phyloP scores from a whole-genome alignment of 1,140 invertebrate species.

The Drosophila mauritiana region DNA sequence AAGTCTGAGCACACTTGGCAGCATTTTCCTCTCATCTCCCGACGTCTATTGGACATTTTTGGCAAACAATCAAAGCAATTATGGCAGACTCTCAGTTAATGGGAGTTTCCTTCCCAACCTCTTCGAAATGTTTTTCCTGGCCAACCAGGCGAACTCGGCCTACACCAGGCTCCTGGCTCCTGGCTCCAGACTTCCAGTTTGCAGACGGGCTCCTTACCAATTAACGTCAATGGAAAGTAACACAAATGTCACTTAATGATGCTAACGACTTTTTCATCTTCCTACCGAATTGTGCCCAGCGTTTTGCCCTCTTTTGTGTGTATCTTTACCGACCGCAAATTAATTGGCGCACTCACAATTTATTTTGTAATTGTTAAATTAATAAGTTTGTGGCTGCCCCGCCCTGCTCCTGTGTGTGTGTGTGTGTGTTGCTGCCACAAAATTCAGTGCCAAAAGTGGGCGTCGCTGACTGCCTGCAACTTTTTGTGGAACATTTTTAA shows the following conservation, averaged over 20 bases:
- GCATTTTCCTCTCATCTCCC: background rate
- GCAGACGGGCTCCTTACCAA: constrained; percentile 44
- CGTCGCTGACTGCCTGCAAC: constrained; percentile 19
- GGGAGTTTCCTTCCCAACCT: constrained; percentile 20
- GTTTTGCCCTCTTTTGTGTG: constrained; percentile 34
- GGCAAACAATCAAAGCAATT: constrained; percentile 79
- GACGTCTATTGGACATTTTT: constrained; percentile 37
- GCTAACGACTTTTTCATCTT: constrained; percentile 21
- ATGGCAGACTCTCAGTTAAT: constrained; percentile 43
- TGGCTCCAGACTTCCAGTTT: no score
- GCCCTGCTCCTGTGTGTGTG: constrained; percentile 5
- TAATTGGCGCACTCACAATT: constrained; percentile 78
- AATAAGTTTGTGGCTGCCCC: constrained; percentile 65
- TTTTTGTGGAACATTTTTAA: constrained; percentile 69
- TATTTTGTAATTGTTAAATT: constrained; percentile 80
- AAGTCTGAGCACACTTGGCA: background rate
- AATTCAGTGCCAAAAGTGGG: constrained; percentile 34
- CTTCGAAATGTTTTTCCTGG: constrained; percentile 5
- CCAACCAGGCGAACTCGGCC: constrained; percentile 8
- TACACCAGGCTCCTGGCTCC: background rate
- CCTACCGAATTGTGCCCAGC: background rate
- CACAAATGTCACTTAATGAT: constrained; percentile 69
- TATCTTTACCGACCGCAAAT: constrained; percentile 77
- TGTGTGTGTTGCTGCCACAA: constrained; percentile 27
- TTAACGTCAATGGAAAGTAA: constrained; percentile 62